Percentiles rank a stretch among this genome's conserved stretches.
Conservation (phyloP, 2,888 invertebrate species). For the Drosophila engyochracea region DNA sequence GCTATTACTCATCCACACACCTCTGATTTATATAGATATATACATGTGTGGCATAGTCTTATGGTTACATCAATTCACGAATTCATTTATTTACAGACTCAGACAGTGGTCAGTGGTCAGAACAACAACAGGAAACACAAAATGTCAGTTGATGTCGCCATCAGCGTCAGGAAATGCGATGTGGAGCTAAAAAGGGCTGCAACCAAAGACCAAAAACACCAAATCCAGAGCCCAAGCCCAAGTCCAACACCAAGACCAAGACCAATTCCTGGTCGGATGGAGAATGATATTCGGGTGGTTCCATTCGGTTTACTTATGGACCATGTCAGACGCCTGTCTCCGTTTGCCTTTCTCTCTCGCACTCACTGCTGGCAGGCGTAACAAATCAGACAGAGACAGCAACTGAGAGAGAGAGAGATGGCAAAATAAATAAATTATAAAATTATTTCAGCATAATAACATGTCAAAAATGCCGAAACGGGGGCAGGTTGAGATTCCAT, state of each 20-base stretch:
- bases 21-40: background rate
- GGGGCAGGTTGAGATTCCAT: conserved; percentile 4
- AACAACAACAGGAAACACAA: conserved; percentile 63
- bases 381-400: conserved; percentile 47
- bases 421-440: conserved; percentile 84
- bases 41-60: background rate
- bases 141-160: conserved; percentile 69
- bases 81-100: conserved; percentile 18
- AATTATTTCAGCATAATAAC: conserved; percentile 85
- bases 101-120: background rate
- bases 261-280: conserved; percentile 11
- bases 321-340: conserved; percentile 47
- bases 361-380: conserved; percentile 61
- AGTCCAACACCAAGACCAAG: background rate
- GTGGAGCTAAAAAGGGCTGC: conserved; percentile 48
- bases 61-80: conserved; percentile 13
- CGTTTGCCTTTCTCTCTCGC: background rate
- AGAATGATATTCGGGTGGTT: conserved; percentile 21
- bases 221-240: background rate
- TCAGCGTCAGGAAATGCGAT: conserved; percentile 55
- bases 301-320: conserved; percentile 1
- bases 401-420: conserved; percentile 4
- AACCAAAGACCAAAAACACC: background rate
- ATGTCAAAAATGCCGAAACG: conserved; percentile 75
- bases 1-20: conserved; percentile 36